phyloP scores from a whole-genome alignment of 2,888 invertebrate genomes.

The Copidosoma aretas region DNA sequence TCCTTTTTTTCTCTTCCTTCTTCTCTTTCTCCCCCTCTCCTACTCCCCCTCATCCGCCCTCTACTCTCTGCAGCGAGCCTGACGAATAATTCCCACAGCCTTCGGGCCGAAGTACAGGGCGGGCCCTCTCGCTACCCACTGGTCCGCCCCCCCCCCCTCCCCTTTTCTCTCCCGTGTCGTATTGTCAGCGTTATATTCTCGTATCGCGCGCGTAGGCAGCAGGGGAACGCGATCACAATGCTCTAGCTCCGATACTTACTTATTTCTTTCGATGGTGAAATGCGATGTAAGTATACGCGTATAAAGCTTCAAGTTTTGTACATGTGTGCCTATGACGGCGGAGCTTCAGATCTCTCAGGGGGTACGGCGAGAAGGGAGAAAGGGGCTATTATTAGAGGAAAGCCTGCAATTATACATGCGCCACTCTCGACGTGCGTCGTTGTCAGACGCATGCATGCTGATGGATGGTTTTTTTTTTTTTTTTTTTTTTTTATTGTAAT shows the following conservation, averaged over 20 bases:
- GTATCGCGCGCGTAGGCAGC: no score
- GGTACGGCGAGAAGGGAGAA: no score
- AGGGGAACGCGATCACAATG: neutral
- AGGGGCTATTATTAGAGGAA: neutral
- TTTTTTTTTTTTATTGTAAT: neutral
- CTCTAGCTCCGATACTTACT: neutral
- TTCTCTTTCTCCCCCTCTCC: neutral
- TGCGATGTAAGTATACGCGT: no score
- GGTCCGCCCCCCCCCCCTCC: neutral
- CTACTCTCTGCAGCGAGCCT: neutral
- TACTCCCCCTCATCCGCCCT: neutral
- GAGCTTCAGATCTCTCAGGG: no score
- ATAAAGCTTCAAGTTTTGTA: no score
- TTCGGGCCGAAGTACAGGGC: neutral
- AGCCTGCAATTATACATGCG: neutral
- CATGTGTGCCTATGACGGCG: no score
- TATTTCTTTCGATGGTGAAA: no score
- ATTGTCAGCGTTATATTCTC: neutral
- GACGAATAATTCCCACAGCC: neutral
- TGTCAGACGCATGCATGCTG: neutral
- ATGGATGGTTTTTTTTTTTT: neutral
- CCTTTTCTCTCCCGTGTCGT: no score
- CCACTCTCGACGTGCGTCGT: neutral
- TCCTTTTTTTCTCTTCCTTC: no score
- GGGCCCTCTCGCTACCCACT: neutral